phyloP scores from a whole-genome alignment of 2,797 vertebrate genomes.

The Vireo griseus region DNA sequence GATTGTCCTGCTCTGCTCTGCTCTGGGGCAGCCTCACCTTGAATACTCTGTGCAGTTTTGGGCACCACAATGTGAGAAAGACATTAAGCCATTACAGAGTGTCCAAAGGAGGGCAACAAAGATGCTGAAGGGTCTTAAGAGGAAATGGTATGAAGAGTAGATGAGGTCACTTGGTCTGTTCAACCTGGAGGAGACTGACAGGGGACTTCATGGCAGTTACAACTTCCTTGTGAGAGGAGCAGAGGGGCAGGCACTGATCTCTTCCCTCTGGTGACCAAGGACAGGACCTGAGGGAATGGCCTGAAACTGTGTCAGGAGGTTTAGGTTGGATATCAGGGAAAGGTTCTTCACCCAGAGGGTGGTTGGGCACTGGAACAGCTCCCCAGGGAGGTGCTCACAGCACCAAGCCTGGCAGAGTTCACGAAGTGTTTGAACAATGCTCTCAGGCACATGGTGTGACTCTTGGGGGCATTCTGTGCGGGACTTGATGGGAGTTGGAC shows the following conservation, averaged over 20 bases:
- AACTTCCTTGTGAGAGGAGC: not conserved
- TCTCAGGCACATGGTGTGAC: accelerated
- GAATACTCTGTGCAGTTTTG: not conserved
- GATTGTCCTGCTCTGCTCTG: not conserved
- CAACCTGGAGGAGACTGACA: not conserved
- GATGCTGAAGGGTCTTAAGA: not conserved
- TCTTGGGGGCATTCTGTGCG: accelerated
- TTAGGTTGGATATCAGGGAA: not conserved
- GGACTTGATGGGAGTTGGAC: not conserved
- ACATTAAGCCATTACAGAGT: not conserved
- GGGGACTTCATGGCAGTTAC: accelerated
- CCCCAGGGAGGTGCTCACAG: accelerated
- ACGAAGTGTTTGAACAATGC: accelerated
- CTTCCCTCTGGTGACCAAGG: not conserved
- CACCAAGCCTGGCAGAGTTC: not conserved
- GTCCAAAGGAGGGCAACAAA: not conserved
- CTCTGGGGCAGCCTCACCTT: accelerated
- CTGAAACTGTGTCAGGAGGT: not conserved
- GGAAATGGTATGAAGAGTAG: not conserved
- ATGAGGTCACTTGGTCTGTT: not conserved
- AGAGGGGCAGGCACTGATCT: too few relatives aligned
- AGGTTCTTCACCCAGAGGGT: not conserved
- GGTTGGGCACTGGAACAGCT: accelerated
- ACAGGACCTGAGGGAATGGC: not conserved
- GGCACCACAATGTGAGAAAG: not conserved